Percentiles rank a stretch among this genome's conserved stretches.
phyloP scores from a whole-genome alignment of 2,797 vertebrate genomes.

The Trichosurus vulpecula region DNA sequence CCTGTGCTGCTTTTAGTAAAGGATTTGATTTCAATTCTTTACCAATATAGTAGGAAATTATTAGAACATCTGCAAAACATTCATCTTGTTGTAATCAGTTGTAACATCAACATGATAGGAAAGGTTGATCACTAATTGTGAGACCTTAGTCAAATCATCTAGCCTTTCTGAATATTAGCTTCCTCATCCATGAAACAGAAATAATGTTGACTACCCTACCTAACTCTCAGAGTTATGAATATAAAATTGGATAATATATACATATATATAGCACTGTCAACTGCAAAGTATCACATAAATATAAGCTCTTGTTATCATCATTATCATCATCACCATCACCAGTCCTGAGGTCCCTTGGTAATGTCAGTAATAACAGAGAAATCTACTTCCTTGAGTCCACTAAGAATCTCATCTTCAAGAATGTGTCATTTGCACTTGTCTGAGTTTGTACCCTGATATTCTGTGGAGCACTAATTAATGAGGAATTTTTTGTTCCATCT shows the following conservation, averaged over 20 bases:
- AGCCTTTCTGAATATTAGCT: background rate
- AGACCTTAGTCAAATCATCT: background rate
- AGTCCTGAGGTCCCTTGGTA: background rate
- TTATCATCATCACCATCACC: background rate
- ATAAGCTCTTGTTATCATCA: background rate
- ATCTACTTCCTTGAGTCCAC: conserved; percentile 13
- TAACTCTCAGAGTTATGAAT: background rate
- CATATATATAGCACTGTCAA: background rate
- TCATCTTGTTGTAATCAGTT: background rate
- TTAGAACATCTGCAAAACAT: background rate
- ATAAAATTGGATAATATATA: background rate
- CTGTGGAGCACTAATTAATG: conserved; percentile 51
- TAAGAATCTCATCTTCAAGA: conserved; percentile 42
- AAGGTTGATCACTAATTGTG: background rate
- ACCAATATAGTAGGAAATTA: background rate
- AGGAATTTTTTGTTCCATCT: conserved; percentile 35
- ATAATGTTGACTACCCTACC: background rate
- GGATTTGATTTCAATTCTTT: background rate
- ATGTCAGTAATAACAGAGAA: background rate
- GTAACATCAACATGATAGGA: background rate
- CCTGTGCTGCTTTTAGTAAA: background rate
- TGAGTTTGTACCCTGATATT: conserved; percentile 29
- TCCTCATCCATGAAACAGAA: background rate
- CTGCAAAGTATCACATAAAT: background rate
- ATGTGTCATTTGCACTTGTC: conserved; percentile 54